Conservation (phyloP, 2,113 vertebrate species). For the Delphinus delphis region DNA sequence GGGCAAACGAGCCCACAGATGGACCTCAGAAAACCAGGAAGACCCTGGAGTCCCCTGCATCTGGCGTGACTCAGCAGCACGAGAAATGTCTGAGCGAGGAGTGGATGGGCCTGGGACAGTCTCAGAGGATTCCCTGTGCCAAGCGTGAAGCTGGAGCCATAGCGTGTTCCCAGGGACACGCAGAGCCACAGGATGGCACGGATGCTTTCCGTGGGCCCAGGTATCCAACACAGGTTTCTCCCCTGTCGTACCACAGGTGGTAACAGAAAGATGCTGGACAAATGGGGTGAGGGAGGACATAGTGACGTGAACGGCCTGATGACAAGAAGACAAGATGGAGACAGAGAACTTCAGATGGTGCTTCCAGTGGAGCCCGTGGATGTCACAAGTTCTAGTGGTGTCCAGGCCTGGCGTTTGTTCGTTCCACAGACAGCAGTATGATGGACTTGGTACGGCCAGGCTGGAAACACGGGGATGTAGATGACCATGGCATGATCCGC, state of each 20-base stretch:
- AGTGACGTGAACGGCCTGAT: neutral
- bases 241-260: neutral
- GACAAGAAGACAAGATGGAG: neutral
- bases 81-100: neutral
- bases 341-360: neutral
- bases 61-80: neutral
- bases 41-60: neutral
- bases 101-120: neutral
- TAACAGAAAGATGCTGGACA: neutral
- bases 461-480: neutral
- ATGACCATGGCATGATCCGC: rapidly evolving
- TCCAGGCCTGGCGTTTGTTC: too few species aligned
- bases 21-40: neutral
- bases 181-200: neutral
- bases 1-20: neutral
- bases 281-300: neutral
- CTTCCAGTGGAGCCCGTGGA: rapidly evolving
- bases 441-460: neutral
- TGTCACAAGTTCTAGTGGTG: rapidly evolving
- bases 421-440: neutral
- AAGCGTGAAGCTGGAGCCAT: neutral
- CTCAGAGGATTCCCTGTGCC: neutral
- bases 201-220: neutral
- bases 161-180: rapidly evolving
- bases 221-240: neutral